Conservation (phyloP, 2,113 vertebrate genomes). For the Emydura subglobosa region DNA sequence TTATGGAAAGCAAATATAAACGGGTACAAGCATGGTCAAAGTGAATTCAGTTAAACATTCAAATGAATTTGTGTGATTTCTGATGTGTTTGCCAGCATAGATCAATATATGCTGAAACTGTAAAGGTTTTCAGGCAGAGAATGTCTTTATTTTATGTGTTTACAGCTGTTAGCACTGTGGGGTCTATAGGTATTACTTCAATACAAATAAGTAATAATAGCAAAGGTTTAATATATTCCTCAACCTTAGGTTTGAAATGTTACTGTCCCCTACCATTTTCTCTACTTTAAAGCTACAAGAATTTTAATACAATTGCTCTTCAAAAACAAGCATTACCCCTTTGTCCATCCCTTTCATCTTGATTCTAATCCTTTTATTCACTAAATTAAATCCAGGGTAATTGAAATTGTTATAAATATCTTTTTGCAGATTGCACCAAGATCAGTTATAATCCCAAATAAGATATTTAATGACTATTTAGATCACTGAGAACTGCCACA, state of each 20-base stretch:
- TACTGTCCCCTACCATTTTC: background rate
- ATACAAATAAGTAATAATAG: background rate
- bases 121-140: background rate
- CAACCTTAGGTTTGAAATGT: background rate
- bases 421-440: background rate
- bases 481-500: background rate
- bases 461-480: background rate
- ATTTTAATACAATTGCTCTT: background rate
- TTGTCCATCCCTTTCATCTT: background rate
- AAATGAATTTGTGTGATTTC: conserved; percentile 7
- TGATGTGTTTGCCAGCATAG: background rate
- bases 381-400: background rate
- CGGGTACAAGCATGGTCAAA: background rate
- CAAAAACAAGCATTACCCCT: background rate
- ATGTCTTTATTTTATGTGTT: background rate
- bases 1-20: background rate
- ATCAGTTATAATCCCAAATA: background rate
- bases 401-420: background rate
- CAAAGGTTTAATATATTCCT: background rate
- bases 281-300: background rate
- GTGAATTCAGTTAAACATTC: background rate
- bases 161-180: background rate
- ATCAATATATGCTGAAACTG: background rate
- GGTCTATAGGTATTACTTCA: background rate
- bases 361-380: background rate